Evolutionary conservation across 2,113 vertebrate genomes (phyloP).

Genomic region (Syngnathus scovelli): DNA sequence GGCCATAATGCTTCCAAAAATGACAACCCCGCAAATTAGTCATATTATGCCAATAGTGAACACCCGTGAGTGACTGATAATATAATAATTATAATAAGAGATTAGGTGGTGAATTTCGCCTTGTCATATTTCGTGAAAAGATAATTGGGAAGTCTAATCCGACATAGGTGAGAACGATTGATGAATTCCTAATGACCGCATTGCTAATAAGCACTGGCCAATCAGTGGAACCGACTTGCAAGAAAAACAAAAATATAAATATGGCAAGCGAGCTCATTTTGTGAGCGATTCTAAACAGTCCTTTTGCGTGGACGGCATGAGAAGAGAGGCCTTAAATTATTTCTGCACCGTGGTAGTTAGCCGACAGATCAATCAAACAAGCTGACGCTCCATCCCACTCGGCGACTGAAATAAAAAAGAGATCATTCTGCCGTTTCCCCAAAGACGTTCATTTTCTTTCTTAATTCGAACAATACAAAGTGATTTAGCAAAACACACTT

Average conservation of each 20-base stretch:
- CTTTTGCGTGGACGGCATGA: neutral
- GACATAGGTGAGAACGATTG: neutral
- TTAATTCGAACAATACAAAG: neutral
- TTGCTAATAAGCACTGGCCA: neutral
- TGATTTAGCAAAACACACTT: neutral
- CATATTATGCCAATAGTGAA: neutral
- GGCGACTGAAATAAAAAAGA: neutral
- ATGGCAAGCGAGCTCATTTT: neutral
- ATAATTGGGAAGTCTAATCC: too few species aligned
- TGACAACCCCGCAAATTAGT: conserved; percentile 13
- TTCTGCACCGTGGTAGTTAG: neutral
- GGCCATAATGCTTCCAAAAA: conserved; percentile 14
- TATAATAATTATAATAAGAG: too few species aligned
- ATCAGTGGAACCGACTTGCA: neutral
- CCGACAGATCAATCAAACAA: neutral
- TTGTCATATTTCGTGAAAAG: too few species aligned
- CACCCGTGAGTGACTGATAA: too few species aligned
- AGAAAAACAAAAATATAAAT: neutral
- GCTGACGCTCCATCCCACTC: neutral
- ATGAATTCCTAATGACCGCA: neutral
- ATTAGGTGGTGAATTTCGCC: too few species aligned
- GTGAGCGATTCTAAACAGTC: neutral
- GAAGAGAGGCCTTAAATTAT: neutral
- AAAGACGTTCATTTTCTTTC: neutral
- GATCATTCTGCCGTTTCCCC: neutral